Evolutionary conservation across 2,113 vertebrate genomes (phyloP), one percentile per base, ranked within the genome.

Genomic region (Neodon shergylaensis): DNA sequence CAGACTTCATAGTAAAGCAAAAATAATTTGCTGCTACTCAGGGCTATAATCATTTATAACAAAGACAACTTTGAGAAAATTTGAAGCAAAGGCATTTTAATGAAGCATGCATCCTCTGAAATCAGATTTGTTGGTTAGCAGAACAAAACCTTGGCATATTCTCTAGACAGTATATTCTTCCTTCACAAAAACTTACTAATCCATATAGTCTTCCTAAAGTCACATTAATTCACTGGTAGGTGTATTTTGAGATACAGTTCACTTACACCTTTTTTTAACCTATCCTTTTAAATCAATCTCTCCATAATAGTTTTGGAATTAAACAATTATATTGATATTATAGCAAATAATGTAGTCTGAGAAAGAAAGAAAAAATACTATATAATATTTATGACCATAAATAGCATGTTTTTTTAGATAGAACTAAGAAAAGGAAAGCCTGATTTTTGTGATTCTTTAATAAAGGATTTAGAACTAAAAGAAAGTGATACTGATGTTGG

Each of bases 51-150:
- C 65, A 93, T 24, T 95, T 95, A 90, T 92, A 58, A 8, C 63
- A 95, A 21, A 95, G 73, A 31, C 13, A 87, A 31, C 88, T 87
- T 74, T 94, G 54, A 58, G 19, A 19, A 58, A 7, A 58, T 88
- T 42, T 86, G 95, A 96, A 89, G 49, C 65, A 91, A 82, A 90
- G 58, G 24, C n/a, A 0, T 93, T 90, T 95, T 68, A 92, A 92
- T 49, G 65, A 91, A 95, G 21, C 63, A 19, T 21, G 3, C 28
- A 61, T 36, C 19, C 33, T 82, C 33, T 78, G 54, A n/a, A 52
- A 17, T 70, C 63, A 81, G 42, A 76, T 28, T 79, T 54, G n/a
- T 76, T 82, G 42, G 47, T 82, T 73, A 82, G 39, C 24, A 73
- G 42, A 82, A 44, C 66, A 73, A 81, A 63, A 85, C 88, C 19